Evolutionary conservation across 2,888 invertebrate species (phyloP).

Genomic region (Abscondita cerata): DNA sequence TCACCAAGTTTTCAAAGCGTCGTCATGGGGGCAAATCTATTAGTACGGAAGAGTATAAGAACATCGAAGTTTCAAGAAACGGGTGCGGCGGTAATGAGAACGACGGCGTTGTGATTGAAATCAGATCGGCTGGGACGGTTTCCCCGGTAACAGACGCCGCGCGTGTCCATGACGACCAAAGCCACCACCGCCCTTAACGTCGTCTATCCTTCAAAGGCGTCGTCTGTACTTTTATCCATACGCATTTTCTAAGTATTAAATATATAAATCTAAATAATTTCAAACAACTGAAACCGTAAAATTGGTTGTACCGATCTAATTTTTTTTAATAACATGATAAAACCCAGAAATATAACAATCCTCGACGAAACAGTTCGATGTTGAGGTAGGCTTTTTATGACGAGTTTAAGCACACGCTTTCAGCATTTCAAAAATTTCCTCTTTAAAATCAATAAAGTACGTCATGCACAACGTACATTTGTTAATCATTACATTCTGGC

Average conservation of each 20-base stretch:
- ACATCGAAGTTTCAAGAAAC: conserved; percentile 17
- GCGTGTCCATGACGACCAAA: conserved; percentile 54
- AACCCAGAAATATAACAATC: too few species aligned
- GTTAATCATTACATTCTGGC: background rate
- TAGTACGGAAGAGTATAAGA: conserved; percentile 21
- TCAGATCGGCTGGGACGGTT: conserved; percentile 50
- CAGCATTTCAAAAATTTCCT: too few species aligned
- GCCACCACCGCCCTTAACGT: conserved; percentile 51
- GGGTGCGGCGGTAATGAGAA: conserved; percentile 50
- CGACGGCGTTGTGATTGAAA: conserved; percentile 54
- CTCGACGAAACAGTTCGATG: too few species aligned
- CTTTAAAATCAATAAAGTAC: background rate
- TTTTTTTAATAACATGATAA: too few species aligned
- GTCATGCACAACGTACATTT: background rate
- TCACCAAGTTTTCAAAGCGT: conserved; percentile 20
- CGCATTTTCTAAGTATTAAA: background rate
- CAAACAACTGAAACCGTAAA: background rate
- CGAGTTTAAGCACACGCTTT: too few species aligned
- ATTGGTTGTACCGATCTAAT: too few species aligned
- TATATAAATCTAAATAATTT: background rate
- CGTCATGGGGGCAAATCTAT: conserved; percentile 27
- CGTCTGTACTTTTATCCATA: conserved; percentile 17
- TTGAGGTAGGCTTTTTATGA: too few species aligned
- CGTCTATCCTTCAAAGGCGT: conserved; percentile 44
- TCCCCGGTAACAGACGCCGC: conserved; percentile 48